A percentile compares a stretch with the other conserved stretches of the same genome.
These are phyloP conservation scores for Ephestia elutella DNA, from an alignment of 1,140 invertebrate species.

Conservation along the genomic window DNA sequence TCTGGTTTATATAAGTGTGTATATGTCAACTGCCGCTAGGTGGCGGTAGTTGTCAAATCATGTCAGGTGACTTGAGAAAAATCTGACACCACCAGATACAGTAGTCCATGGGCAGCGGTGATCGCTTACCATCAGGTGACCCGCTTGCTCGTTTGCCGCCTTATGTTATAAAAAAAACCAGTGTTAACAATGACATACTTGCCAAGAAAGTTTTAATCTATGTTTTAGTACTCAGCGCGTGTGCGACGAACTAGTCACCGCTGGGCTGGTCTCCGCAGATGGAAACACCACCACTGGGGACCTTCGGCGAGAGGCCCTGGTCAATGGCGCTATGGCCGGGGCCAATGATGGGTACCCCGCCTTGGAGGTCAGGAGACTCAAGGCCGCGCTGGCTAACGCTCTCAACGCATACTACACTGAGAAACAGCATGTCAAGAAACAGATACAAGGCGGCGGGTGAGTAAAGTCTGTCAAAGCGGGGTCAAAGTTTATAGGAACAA, in stretches of 20 bases:
- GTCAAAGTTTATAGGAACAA: too few relatives aligned
- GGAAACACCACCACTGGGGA: constrained; percentile 47
- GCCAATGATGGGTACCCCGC: constrained; percentile 60
- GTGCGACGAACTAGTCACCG: constrained; percentile 58
- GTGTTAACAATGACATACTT: too few relatives aligned
- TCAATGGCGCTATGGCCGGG: constrained; percentile 62
- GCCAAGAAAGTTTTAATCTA: too few relatives aligned
- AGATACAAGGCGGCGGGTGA: constrained; percentile 77
- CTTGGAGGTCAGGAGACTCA: constrained; percentile 50
- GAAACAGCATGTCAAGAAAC: constrained; percentile 96
- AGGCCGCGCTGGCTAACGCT: constrained; percentile 72
- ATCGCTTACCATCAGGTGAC: too few relatives aligned
- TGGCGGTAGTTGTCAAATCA: too few relatives aligned
- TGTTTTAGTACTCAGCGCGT: constrained; percentile 58
- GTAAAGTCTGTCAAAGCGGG: constrained; percentile 8
- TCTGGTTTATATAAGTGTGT: too few relatives aligned
- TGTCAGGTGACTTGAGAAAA: too few relatives aligned
- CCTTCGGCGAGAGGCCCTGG: constrained; percentile 53
- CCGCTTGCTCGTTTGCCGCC: too few relatives aligned
- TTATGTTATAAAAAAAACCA: too few relatives aligned
- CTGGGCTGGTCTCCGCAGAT: constrained; percentile 54
- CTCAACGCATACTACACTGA: constrained; percentile 93
- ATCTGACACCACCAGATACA: too few relatives aligned
- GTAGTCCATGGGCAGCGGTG: too few relatives aligned
- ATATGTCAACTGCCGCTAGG: too few relatives aligned